These are phyloP conservation scores for Ceryle rudis DNA, from an alignment of 2,797 vertebrate genomes.

Conservation along the genomic window DNA sequence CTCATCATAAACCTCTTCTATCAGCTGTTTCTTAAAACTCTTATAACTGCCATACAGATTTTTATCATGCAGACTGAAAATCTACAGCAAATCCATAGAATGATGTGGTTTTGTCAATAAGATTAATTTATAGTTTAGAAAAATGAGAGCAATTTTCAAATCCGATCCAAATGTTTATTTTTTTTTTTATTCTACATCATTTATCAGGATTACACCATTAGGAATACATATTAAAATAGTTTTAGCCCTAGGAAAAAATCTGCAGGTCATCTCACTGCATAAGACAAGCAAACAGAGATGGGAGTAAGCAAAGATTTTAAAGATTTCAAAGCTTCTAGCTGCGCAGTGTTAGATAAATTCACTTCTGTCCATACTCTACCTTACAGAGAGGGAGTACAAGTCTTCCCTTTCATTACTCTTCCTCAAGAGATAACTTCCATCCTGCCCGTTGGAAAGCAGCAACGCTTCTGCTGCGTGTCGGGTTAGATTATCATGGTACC, in stretches of 20 bases:
- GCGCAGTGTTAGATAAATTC: not conserved
- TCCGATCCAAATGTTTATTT: not conserved
- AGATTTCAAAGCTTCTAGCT: not conserved
- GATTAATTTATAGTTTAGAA: not conserved
- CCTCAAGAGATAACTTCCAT: slow-evolving; percentile 93
- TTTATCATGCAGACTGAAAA: not conserved
- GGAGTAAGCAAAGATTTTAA: not conserved
- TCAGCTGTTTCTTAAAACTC: not conserved
- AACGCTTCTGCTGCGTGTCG: slow-evolving; percentile 93
- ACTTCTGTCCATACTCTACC: slow-evolving; percentile 74
- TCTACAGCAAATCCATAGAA: not conserved
- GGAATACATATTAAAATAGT: not conserved
- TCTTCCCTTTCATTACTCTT: slow-evolving; percentile 86
- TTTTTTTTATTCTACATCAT: not conserved
- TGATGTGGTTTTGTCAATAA: not conserved
- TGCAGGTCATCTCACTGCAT: not conserved
- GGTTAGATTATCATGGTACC: slow-evolving; percentile 91
- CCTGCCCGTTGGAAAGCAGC: slow-evolving; percentile 91
- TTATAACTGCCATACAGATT: not conserved
- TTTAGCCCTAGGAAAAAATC: not conserved
- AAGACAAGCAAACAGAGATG: not conserved
- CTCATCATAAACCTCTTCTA: not conserved
- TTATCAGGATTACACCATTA: not conserved
- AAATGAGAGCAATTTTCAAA: not conserved
- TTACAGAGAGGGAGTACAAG: slow-evolving; percentile 91